These are phyloP conservation scores for Dryobota labecula DNA, from an alignment of 2,888 invertebrate genomes.

Conservation along the genomic window DNA sequence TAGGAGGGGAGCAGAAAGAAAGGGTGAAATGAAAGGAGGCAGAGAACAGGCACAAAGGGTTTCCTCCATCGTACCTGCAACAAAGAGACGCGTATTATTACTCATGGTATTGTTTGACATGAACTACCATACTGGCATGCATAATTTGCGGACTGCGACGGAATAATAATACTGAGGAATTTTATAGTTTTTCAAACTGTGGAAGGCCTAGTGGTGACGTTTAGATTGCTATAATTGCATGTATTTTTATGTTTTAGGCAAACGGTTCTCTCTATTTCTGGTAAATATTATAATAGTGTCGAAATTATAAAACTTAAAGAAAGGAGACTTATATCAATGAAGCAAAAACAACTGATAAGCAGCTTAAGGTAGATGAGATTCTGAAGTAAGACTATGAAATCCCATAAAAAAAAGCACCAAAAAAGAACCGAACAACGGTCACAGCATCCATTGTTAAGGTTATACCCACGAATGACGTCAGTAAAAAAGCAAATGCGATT, in stretches of 20 bases:
- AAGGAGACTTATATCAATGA: neutral
- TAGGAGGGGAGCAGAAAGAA: slow-evolving; percentile 59
- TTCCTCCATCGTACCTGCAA: slow-evolving; percentile 84
- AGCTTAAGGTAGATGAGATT: slow-evolving; percentile 29
- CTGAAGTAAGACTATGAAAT: slow-evolving; percentile 11
- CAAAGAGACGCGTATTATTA: slow-evolving; percentile 78
- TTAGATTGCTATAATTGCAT: neutral
- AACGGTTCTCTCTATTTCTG: neutral
- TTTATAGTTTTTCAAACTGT: slow-evolving; percentile 38
- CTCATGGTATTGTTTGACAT: slow-evolving; percentile 66
- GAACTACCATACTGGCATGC: slow-evolving; percentile 60
- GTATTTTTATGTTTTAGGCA: neutral
- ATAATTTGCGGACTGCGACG: slow-evolving; percentile 56
- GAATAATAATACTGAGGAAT: slow-evolving; percentile 56
- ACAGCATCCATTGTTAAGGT: slow-evolving; percentile 53
- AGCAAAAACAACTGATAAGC: slow-evolving; percentile 23
- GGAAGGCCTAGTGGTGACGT: slow-evolving; percentile 1
- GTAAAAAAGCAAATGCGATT: slow-evolving; percentile 57
- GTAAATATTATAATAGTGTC: neutral
- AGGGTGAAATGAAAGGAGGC: slow-evolving; percentile 61
- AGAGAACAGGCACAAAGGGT: slow-evolving; percentile 72
- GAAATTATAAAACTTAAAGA: slow-evolving; percentile 5
- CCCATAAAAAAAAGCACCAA: slow-evolving; percentile 24
- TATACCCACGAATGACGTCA: slow-evolving; percentile 56
- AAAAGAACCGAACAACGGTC: slow-evolving; percentile 53